Base-by-base conservation (phyloP, 1,140 invertebrate species). In the Drosophila fuyamai region DNA sequence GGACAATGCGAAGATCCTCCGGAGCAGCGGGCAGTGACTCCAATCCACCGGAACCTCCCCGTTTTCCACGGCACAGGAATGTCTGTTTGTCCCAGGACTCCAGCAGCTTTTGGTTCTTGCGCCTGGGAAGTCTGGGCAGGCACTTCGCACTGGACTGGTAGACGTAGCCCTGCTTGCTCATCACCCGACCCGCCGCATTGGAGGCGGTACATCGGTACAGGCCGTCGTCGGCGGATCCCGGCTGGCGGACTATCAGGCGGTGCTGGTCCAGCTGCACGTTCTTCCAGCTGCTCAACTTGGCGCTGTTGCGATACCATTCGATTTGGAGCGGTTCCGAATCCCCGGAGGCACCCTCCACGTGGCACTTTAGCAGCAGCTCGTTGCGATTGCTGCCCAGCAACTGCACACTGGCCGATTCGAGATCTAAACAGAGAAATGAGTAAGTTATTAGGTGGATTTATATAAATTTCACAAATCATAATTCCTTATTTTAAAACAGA, bases 261-360 rank as follows among this genome's bases (percentile, higher is more conserved):
- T 95, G 95, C 68, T 96, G 95, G 56, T 95, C 94, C 55, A 95
- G 92, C 76, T 95, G 94, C 18, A 96, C 92, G 16, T 94, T 93
- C 18, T 95, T 94, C 62, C 93, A 94, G 76, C 93, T 94, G 66
- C 93, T 93, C 41, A 96, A 70, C 59, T 94, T 94, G 76, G 94
- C 94, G 53, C 93, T 95, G 81, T 97, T 96, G 58, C 95, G 95
- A 93, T 95, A 96, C 96, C 96, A 97, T 84, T 96, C 94, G 80
- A 95, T 95, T 72, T 94, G 93, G 46, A 96, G 94, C 59, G 96
- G 95, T 18, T 95, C 95, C 61, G n/a, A 16, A n/a, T 81, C 75
- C 40, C 83, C 89, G 1, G 85, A 85, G 73, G 95, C 96, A 23
- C 96, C 96, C 40, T 96, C 95, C 56, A 96, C 95, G 76, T 95